Base-by-base conservation (phyloP, 2,797 vertebrate genomes). In the Ambastaia sidthimunki region DNA sequence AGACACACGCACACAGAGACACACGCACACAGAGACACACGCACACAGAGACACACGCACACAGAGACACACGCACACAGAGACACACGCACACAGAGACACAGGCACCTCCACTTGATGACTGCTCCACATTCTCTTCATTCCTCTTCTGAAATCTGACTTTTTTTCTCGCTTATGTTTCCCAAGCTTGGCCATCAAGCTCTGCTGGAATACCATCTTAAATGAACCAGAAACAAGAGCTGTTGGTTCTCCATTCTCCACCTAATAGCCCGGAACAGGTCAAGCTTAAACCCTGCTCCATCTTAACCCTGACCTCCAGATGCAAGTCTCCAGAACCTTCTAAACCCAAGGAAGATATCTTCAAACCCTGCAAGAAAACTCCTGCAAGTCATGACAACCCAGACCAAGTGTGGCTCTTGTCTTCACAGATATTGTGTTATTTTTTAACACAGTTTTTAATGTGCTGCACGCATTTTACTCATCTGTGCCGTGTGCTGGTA, bases 251-350 rank as follows among this genome's bases (percentile, higher is more conserved):
- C 41, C 12, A 11, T 34, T 67, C 31, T 25, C 37, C 55, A 9
- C 12, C 21, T 44, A 13, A 73, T 63, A 47, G n/a, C 18, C 28
- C 15, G 62, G 57, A 76, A 37, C 18, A 18, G 37, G 63, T 48
- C 12, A 4, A 19, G 62, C 60, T 48, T 73, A 74, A 80, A 65
- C 67, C n/a, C 23, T 21, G 21, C 80, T 78, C 67, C 12, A 75
- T 83, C 85, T 90, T 88, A 85, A 85, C 82, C 85, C 85, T 86
- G 84, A 85, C 86, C 89, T 70, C 28, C n/a, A 37, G 59, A 50
- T 63, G 41, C 55, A 71, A 41, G 23, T 9, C 55, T 52, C 47
- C 15, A 13, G 7, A 57, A 62, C 28, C 18, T 41, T 19, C 67
- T 23, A 0, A 34, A 4, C 55, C 15, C n/a, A 50, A 34, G 67